phyloP scores from a whole-genome alignment of 1,140 invertebrate species.

The Charaxes varanes region DNA sequence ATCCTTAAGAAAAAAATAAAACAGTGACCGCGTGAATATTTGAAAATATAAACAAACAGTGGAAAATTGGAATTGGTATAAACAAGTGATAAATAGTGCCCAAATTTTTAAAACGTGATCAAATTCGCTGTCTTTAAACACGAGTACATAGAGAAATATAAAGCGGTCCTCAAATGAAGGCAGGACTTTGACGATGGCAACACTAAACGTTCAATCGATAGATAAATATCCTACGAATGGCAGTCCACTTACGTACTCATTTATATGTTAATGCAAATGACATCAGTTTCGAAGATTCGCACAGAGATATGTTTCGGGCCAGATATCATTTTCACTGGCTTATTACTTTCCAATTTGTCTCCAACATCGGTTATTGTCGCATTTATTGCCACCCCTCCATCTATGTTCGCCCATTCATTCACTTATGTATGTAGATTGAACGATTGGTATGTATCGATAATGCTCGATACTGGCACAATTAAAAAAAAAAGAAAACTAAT shows the following conservation, averaged over 20 bases:
- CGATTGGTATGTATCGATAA: constrained; percentile 6
- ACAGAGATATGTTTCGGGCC: constrained; percentile 58
- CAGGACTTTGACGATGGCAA: constrained; percentile 6
- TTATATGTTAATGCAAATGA: constrained; percentile 69
- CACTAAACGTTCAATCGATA: constrained; percentile 17
- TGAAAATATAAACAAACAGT: too few relatives aligned
- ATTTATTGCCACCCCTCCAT: constrained; percentile 49
- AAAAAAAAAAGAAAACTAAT: too few relatives aligned
- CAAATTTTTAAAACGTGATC: too few relatives aligned
- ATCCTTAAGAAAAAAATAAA: too few relatives aligned
- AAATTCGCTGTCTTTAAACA: too few relatives aligned
- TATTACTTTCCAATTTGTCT: constrained; percentile 74
- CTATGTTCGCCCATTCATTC: constrained; percentile 30
- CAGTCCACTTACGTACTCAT: constrained; percentile 69
- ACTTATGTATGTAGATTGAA: constrained; percentile 18
- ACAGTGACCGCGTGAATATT: too few relatives aligned
- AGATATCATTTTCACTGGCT: constrained; percentile 73
- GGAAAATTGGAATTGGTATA: too few relatives aligned
- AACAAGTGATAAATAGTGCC: too few relatives aligned
- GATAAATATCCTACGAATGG: constrained; percentile 16
- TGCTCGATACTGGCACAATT: neutral
- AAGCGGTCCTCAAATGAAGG: too few relatives aligned
- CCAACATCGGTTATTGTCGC: constrained; percentile 62
- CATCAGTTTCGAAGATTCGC: constrained; percentile 58
- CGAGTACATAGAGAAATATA: too few relatives aligned